Evolutionary conservation across 2,888 invertebrate species (phyloP).

Genomic region (Copidosoma aretas): DNA sequence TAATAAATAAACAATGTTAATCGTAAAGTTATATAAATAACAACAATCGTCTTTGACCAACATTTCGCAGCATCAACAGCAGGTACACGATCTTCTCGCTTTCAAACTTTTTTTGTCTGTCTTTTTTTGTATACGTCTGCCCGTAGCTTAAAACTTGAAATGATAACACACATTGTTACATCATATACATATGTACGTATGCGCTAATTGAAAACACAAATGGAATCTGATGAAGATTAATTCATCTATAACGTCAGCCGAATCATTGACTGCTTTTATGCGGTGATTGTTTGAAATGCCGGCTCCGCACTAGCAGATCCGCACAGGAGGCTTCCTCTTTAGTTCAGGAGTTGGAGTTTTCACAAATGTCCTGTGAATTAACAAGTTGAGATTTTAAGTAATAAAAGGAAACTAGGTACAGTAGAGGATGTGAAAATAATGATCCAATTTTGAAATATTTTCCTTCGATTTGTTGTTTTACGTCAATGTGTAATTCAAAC

Average conservation of each 20-base stretch:
- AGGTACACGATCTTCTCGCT: constrained; percentile 37
- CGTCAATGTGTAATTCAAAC: too few relatives aligned
- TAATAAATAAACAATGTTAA: constrained; percentile 34
- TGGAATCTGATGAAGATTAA: constrained; percentile 36
- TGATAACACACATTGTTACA: constrained; percentile 28
- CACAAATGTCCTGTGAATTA: constrained; percentile 43
- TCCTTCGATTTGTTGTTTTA: not conserved
- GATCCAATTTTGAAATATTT: not conserved
- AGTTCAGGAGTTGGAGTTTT: constrained; percentile 44
- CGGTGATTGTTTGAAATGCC: constrained; percentile 17
- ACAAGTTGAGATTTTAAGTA: not conserved
- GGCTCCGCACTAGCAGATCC: constrained; percentile 41
- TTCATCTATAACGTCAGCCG: too few relatives aligned
- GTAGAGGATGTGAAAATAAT: constrained; percentile 26
- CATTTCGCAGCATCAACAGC: constrained; percentile 37
- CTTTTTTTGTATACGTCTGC: constrained; percentile 10
- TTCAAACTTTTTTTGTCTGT: constrained; percentile 12
- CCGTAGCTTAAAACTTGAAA: constrained; percentile 21
- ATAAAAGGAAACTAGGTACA: not conserved
- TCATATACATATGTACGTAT: constrained; percentile 8
- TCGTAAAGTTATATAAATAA: constrained; percentile 15
- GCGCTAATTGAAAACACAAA: constrained; percentile 13
- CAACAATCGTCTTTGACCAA: constrained; percentile 33
- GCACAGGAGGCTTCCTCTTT: constrained; percentile 46
- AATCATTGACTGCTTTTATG: constrained; percentile 17